Evolutionary conservation across 1,140 invertebrate species (phyloP).

Genomic region (Brachionus calyciflorus): DNA sequence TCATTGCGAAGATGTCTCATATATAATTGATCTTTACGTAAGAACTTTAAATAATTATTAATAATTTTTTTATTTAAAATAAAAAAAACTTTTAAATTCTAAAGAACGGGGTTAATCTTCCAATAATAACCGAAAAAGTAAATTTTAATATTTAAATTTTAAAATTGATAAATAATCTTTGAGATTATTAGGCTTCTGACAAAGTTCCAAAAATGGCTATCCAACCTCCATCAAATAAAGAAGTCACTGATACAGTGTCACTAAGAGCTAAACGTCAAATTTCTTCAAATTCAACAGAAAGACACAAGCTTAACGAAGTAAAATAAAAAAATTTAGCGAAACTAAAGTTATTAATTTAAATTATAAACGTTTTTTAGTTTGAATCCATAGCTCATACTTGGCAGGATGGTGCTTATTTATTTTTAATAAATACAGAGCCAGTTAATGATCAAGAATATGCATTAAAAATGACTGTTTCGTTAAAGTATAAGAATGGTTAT

Average conservation of each 20-base stretch:
- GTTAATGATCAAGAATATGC: constrained; percentile 20
- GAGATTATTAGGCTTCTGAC: neutral
- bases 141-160: neutral
- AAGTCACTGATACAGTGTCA: neutral
- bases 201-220: too few species aligned
- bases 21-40: constrained; percentile 33
- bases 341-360: neutral
- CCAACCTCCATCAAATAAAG: neutral
- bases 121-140: neutral
- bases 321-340: too few species aligned
- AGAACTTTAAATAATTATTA: too few species aligned
- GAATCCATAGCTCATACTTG: constrained; percentile 50
- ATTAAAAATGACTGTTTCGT: constrained; percentile 52
- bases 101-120: constrained; percentile 16
- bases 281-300: neutral
- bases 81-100: too few species aligned
- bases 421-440: constrained; percentile 56
- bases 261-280: neutral
- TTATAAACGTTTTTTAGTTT: neutral
- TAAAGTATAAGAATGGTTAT: constrained; percentile 69
- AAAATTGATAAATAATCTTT: too few species aligned
- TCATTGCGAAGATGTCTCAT: constrained; percentile 31
- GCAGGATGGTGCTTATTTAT: constrained; percentile 62
- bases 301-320: constrained; percentile 3
- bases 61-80: too few species aligned